phyloP scores from a whole-genome alignment of 2,797 vertebrate species.

The Xiphophorus birchmanni region DNA sequence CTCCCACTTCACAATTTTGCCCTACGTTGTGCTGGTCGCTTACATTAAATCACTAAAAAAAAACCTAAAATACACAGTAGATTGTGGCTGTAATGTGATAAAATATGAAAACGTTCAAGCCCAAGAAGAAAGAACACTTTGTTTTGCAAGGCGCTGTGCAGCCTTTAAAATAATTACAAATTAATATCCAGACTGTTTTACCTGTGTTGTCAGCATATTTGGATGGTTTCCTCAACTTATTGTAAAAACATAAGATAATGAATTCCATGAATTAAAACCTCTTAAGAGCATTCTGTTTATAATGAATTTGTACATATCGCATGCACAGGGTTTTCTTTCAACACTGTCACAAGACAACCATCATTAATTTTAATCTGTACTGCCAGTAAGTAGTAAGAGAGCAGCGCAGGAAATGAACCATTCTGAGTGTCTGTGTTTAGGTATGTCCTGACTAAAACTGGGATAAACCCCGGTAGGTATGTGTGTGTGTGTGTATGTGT shows the following conservation, averaged over 20 bases:
- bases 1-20: not conserved
- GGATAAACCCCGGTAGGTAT: conserved; percentile 40
- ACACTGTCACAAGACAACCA: conserved; percentile 39
- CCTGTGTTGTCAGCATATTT: not conserved
- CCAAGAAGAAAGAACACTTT: not conserved
- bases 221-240: not conserved
- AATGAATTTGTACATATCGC: conserved; percentile 16
- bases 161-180: not conserved
- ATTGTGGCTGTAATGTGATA: not conserved
- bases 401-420: conserved; percentile 61
- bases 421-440: conserved; percentile 56
- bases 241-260: not conserved
- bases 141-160: not conserved
- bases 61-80: too few species aligned
- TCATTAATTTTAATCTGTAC: conserved; percentile 49
- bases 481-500: conserved; percentile 51
- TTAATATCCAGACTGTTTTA: not conserved
- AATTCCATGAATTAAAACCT: conserved; percentile 1
- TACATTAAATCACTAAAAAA: not conserved
- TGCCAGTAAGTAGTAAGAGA: conserved; percentile 54
- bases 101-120: not conserved
- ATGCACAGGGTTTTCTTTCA: conserved; percentile 35
- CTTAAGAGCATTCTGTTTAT: conserved; percentile 8
- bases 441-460: conserved; percentile 49
- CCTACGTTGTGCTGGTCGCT: not conserved